Evolutionary conservation across 2,113 vertebrate species (phyloP).

Genomic region (Ardeotis arabs): DNA sequence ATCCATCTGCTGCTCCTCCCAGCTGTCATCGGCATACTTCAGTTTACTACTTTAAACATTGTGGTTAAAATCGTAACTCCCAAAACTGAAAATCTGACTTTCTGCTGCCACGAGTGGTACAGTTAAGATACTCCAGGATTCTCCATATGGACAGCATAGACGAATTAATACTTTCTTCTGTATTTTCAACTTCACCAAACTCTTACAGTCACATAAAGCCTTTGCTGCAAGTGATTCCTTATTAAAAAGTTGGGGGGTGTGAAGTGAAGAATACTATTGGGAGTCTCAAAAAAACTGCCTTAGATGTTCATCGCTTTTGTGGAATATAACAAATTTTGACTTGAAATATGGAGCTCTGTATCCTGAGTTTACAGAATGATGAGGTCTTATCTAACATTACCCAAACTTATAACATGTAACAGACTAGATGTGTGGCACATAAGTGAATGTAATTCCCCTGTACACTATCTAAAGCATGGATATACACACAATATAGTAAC

Average conservation of each 20-base stretch:
- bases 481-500: neutral
- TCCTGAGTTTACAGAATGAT: neutral
- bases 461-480: neutral
- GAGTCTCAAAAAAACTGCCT: neutral
- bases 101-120: neutral
- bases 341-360: neutral
- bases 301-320: neutral
- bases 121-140: neutral
- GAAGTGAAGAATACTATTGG: rapidly evolving
- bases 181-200: neutral
- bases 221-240: neutral
- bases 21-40: neutral
- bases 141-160: neutral
- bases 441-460: neutral
- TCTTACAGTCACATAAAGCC: neutral
- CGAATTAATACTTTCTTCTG: neutral
- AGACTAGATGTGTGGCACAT: neutral
- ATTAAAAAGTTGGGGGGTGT: rapidly evolving
- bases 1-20: neutral
- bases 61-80: neutral
- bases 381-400: neutral
- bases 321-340: neutral
- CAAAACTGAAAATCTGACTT: rapidly evolving
- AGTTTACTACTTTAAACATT: neutral
- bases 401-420: neutral